phyloP scores from a whole-genome alignment of 2,113 vertebrate species.

The Papio anubis region DNA sequence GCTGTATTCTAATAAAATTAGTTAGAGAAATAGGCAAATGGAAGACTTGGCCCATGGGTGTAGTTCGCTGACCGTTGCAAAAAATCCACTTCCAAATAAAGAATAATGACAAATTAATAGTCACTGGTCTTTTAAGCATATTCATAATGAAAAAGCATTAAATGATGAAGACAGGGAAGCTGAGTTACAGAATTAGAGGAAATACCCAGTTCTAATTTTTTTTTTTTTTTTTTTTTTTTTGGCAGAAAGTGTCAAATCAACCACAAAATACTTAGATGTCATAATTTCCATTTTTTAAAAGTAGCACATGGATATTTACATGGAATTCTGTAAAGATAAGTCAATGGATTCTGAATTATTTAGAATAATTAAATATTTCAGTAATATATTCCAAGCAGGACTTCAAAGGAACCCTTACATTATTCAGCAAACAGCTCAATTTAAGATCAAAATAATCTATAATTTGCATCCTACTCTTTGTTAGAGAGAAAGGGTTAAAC shows the following conservation, averaged over 20 bases:
- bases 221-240: not conserved
- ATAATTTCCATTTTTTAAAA: not conserved
- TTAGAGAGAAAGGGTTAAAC: not conserved
- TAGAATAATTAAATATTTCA: not conserved
- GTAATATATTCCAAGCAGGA: not conserved
- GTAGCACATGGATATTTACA: not conserved
- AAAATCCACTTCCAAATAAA: not conserved
- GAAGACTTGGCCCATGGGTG: not conserved
- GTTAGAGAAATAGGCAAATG: not conserved
- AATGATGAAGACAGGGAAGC: not conserved
- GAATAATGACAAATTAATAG: not conserved
- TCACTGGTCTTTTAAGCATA: not conserved
- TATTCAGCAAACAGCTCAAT: not conserved
- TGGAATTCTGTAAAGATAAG: not conserved
- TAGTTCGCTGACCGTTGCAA: not conserved
- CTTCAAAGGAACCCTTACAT: not conserved
- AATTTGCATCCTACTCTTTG: not conserved
- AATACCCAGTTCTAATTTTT: not conserved
- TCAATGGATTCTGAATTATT: constrained; percentile 15
- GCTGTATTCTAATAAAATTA: not conserved
- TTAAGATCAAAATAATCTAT: not conserved
- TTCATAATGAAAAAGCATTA: not conserved
- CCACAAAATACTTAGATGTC: not conserved
- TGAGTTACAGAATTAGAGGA: not conserved
- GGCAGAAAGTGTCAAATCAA: not conserved